Evolutionary conservation across 1,140 invertebrate genomes (phyloP).

Genomic region (Babylonia areolata): DNA sequence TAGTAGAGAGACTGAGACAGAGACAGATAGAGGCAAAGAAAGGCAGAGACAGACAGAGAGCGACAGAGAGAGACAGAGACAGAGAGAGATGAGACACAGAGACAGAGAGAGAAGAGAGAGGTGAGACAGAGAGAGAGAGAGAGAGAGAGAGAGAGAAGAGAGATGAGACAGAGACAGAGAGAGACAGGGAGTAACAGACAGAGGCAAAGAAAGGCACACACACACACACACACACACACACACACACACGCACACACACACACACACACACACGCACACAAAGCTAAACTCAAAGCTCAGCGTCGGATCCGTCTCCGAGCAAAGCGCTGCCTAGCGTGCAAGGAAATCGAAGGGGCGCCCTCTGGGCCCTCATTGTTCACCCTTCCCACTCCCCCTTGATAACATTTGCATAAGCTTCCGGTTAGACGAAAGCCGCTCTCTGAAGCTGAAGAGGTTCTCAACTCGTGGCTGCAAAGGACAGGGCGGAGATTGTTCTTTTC

Average conservation of each 20-base stretch:
- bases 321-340: constrained; percentile 8
- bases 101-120: no score
- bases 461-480: not conserved
- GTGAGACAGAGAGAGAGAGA: no score
- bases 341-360: not conserved
- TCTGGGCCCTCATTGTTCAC: not conserved
- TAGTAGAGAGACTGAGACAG: not conserved
- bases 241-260: not conserved
- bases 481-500: not conserved
- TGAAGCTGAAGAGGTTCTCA: not conserved
- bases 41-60: no score
- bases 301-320: not conserved
- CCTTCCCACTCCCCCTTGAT: constrained; percentile 20
- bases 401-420: constrained; percentile 25
- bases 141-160: no score
- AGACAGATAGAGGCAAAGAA: not conserved
- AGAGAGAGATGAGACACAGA: no score
- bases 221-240: not conserved
- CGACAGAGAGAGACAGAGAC: no score
- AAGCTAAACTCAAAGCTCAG: not conserved
- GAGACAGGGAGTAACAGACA: no score
- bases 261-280: not conserved
- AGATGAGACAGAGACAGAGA: no score
- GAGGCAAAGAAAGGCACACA: not conserved
- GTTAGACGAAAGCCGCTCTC: not conserved